Conservation (phyloP, 92 coral and sea anemone genomes). For the Bergia puertoricense region DNA sequence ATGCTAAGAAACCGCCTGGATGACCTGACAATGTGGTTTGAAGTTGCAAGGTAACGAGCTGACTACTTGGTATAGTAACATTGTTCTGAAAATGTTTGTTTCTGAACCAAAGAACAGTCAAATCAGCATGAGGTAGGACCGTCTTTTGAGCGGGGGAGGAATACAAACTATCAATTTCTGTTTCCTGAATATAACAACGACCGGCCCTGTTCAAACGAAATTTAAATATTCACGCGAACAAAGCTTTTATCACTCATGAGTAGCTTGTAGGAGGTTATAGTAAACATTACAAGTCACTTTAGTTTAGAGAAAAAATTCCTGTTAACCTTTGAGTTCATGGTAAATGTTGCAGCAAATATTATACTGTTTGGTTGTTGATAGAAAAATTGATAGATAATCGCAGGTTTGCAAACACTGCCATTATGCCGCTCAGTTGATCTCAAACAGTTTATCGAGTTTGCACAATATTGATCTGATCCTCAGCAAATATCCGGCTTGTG, state of each 20-base stretch:
- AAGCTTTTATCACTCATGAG: slow-evolving; percentile 46
- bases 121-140: slow-evolving; percentile 44
- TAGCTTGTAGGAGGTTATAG: slow-evolving; percentile 35
- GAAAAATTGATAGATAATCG: slow-evolving; percentile 57
- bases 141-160: slow-evolving; percentile 42
- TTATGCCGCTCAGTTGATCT: slow-evolving; percentile 53
- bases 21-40: slow-evolving; percentile 39
- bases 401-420: slow-evolving; percentile 77
- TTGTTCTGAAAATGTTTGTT: slow-evolving; percentile 35
- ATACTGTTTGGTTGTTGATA: slow-evolving; percentile 51
- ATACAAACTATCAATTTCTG: slow-evolving; percentile 42
- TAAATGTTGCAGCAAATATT: slow-evolving; percentile 32
- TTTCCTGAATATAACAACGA: slow-evolving; percentile 47
- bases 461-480: slow-evolving; percentile 83
- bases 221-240: slow-evolving; percentile 51
- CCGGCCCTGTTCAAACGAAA: slow-evolving; percentile 51
- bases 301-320: slow-evolving; percentile 6
- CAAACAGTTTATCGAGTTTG: slow-evolving; percentile 69
- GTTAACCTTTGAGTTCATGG: slow-evolving; percentile 14
- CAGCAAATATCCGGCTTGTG: slow-evolving; percentile 82
- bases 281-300: slow-evolving; percentile 34
- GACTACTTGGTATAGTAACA: slow-evolving; percentile 28
- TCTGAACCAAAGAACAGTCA: slow-evolving; percentile 34
- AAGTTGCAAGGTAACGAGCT: slow-evolving; percentile 35
- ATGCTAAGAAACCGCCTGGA: slow-evolving; percentile 49